Evolutionary conservation across 1,140 invertebrate genomes (phyloP).

Genomic region (Drosophila grimshawi): DNA sequence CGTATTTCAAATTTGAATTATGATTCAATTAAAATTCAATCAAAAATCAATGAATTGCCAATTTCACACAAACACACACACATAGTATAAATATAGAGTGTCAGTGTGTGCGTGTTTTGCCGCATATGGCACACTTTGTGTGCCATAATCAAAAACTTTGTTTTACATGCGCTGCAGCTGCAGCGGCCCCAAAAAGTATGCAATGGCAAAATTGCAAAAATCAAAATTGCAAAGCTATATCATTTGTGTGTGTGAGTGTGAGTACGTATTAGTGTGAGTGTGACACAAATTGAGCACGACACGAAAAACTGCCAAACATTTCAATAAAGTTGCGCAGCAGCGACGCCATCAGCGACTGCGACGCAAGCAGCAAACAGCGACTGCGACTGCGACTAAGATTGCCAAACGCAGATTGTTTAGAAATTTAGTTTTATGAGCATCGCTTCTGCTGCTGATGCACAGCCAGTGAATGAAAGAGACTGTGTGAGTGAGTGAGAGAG

Average conservation of each 20-base stretch:
- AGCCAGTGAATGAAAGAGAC: constrained; percentile 37
- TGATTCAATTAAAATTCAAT: constrained; percentile 80
- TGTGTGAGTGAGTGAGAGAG: not conserved
- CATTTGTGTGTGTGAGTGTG: constrained; percentile 21
- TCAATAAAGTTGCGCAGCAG: constrained; percentile 78
- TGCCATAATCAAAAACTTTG: constrained; percentile 63
- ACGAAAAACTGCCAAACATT: constrained; percentile 82
- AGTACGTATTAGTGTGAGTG: constrained; percentile 32
- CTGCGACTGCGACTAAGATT: constrained; percentile 53
- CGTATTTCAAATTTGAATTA: constrained; percentile 54
- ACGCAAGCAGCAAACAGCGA: constrained; percentile 18
- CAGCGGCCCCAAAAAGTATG: constrained; percentile 72
- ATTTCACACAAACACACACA: constrained; percentile 23
- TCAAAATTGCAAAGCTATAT: constrained; percentile 72
- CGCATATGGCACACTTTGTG: constrained; percentile 51
- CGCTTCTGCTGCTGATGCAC: constrained; percentile 39
- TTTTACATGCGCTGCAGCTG: constrained; percentile 61
- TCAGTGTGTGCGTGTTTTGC: constrained; percentile 9
- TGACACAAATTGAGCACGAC: constrained; percentile 79
- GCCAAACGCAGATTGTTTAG: constrained; percentile 81
- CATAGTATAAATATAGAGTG: constrained; percentile 8
- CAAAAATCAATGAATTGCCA: constrained; percentile 71
- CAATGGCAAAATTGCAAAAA: constrained; percentile 73
- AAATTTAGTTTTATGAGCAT: constrained; percentile 79
- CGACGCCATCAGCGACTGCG: constrained; percentile 22